Base-by-base conservation (phyloP, 2,888 invertebrate species). In the Leucophenga montana region DNA sequence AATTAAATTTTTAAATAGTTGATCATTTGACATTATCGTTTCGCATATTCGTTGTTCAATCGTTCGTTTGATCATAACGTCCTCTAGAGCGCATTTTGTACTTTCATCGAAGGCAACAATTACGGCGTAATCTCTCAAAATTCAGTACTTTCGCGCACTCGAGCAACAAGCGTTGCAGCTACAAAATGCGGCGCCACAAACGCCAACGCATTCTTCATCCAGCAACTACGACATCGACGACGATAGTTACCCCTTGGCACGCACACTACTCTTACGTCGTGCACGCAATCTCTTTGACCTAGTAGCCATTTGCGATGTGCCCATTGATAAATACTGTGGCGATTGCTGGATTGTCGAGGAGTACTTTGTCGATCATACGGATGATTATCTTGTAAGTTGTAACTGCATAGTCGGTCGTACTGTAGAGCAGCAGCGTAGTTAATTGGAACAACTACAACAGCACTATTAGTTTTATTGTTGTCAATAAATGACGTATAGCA, bases 341-440 rank as follows among this genome's bases (percentile, higher is more conserved):
- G 83, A 87, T 68, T 83, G 82, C 79, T 87, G 88, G 86, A 80
- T 87, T 67, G 72, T 80, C 66, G 87, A 88, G 73, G 83, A 88
- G 76, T 86, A 87, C 75, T 87, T 86, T 78, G 72, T 79, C 59
- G 82, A 86, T 78, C 85, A 86, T 71, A 77, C 70, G 22, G 77
- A 83, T 71, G 85, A 85, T 75, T 86, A 83, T 75, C 77, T 85
- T 77, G 87, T 87, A 80, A 87, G 87, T 85, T 53, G 20, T 39
- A 27, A 27, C n/a, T n/a, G n/a, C n/a, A n/a, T n/a, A n/a, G n/a
- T n/a, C n/a, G n/a, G n/a, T n/a, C n/a, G n/a, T n/a, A 39, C 39
- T 39, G 9, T 39, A 39, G 39, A 39, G 5, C 39, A 39, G 5
- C 39, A 39, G 39, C 39, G 11, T 39, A 39, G 8, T 11, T 11